These are phyloP conservation scores for Malthinus seriepunctatus DNA, from an alignment of 2,888 invertebrate species.

Conservation along the genomic window DNA sequence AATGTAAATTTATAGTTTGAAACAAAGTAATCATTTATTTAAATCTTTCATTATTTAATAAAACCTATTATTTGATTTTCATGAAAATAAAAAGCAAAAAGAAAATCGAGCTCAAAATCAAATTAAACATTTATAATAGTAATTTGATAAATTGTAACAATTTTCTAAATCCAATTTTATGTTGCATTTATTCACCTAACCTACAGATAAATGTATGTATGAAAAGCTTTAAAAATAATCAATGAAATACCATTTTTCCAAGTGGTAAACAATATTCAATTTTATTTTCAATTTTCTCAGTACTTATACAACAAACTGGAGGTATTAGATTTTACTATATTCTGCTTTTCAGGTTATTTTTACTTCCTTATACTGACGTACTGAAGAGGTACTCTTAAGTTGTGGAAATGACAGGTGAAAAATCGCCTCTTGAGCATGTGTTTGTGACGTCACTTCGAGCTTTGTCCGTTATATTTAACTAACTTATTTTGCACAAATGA, in stretches of 20 bases:
- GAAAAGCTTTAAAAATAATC: no score
- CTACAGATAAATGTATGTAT: no score
- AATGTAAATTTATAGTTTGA: no score
- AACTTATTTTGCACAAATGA: slow-evolving; percentile 18
- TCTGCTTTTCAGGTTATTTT: slow-evolving; percentile 34
- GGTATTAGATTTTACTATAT: slow-evolving; percentile 31
- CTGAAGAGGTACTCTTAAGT: slow-evolving; percentile 35
- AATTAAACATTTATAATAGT: no score
- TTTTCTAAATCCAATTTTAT: no score
- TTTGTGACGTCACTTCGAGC: slow-evolving; percentile 35
- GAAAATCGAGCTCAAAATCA: no score
- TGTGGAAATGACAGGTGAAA: slow-evolving; percentile 45
- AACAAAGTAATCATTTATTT: no score
- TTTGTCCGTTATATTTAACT: slow-evolving; percentile 23
- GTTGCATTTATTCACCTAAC: no score
- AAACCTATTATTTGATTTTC: no score
- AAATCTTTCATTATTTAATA: no score
- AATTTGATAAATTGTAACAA: no score
- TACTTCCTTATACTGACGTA: slow-evolving; percentile 35
- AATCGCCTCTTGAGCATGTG: slow-evolving; percentile 44
- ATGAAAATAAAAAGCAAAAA: no score
- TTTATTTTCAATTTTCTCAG: not conserved
- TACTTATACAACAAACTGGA: not conserved
- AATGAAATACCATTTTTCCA: not conserved
- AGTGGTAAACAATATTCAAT: not conserved